Percentiles rank a stretch among this genome's conserved stretches.
Conservation (phyloP, 2,113 vertebrate genomes). For the Epinephelus lanceolatus region DNA sequence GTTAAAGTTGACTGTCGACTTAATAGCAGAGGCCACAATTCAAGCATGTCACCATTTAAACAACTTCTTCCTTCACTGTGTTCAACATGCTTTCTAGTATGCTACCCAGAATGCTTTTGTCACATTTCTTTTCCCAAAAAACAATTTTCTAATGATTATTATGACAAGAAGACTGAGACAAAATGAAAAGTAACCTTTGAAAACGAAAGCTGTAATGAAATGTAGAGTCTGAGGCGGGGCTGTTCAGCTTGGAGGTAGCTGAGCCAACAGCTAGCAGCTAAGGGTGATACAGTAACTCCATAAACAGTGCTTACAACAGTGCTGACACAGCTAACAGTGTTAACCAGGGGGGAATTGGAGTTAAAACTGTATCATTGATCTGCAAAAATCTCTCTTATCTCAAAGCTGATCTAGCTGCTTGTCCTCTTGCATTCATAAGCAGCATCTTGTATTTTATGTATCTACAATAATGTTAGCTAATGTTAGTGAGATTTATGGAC, state of each 20-base stretch:
- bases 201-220: too few species aligned
- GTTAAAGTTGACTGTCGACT: background rate
- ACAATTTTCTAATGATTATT: too few species aligned
- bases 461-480: background rate
- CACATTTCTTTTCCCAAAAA: background rate
- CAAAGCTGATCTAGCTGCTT: background rate
- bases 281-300: too few species aligned
- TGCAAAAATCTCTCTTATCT: background rate
- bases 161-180: too few species aligned
- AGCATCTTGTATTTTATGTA: background rate
- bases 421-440: background rate
- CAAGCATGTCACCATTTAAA: background rate
- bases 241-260: too few species aligned
- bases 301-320: too few species aligned
- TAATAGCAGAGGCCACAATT: background rate
- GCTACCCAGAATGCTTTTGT: background rate
- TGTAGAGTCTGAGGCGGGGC: too few species aligned
- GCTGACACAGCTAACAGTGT: too few species aligned
- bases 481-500: too few species aligned
- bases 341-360: too few species aligned
- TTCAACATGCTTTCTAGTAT: background rate
- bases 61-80: background rate
- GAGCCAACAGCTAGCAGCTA: too few species aligned
- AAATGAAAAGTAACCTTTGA: too few species aligned
- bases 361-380: background rate